Evolutionary conservation across 1,140 invertebrate genomes (phyloP).

Genomic region (Bombus picipes): DNA sequence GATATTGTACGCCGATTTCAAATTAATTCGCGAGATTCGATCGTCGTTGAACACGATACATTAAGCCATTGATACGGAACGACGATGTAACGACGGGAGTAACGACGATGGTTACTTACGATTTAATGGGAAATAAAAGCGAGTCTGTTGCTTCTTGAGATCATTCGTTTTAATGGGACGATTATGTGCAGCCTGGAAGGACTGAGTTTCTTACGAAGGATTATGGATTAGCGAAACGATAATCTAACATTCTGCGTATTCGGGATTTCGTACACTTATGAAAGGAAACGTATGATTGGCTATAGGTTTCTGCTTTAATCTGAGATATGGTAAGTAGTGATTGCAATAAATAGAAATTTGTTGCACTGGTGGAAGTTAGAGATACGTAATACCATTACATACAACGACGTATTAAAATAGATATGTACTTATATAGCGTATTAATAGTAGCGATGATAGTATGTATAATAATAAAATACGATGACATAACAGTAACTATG

Average conservation of each 20-base stretch:
- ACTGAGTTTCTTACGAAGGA: not conserved
- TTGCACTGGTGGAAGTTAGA: too few relatives aligned
- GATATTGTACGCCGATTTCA: not conserved
- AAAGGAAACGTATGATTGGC: not conserved
- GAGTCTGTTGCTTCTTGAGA: not conserved
- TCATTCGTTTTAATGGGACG: not conserved
- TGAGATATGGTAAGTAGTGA: too few relatives aligned
- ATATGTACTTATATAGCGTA: too few relatives aligned
- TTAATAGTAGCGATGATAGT: too few relatives aligned
- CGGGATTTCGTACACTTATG: not conserved
- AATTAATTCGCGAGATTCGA: not conserved
- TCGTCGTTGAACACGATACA: not conserved
- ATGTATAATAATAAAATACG: too few relatives aligned
- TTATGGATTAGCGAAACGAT: not conserved
- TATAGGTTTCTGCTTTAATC: too few relatives aligned
- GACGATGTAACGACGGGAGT: not conserved
- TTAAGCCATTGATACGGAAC: not conserved
- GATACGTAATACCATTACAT: not conserved
- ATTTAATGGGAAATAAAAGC: conserved; percentile 4
- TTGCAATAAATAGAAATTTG: too few relatives aligned
- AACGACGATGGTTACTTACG: not conserved
- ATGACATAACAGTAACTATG: not conserved
- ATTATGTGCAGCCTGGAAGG: not conserved
- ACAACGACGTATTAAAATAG: too few relatives aligned
- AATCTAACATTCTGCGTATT: not conserved